Base-by-base conservation (phyloP, 2,113 vertebrate species). In the Carollia perspicillata region DNA sequence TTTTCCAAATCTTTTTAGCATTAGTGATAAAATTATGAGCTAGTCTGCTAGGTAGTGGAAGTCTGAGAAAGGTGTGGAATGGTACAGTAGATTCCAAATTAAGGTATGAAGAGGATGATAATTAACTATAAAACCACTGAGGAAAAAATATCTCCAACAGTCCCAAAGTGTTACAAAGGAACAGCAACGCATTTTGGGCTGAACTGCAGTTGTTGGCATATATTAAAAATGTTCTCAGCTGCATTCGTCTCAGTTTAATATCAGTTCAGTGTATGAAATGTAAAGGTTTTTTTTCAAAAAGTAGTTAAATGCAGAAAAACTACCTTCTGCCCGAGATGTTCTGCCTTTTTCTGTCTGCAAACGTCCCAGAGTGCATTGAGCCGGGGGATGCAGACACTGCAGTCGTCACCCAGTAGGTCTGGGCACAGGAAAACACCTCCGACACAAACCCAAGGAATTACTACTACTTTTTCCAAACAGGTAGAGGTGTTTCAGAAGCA, bases 81-180 rank as follows among this genome's bases (percentile, higher is more conserved):
- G 20, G 28, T 47, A 81, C 9, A n/a, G 84, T 22, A 49, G 94
- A 83, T 79, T 26, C 66, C 40, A 96, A 96, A 88, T 84, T 33
- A 98, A 97, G 93, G 6, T 75, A 85, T 66, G 60, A 95, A 78
- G 55, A 80, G 63, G 33, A 90, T 90, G 68, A 97, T 96, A 91
- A 98, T 97, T 97, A 97, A 96, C 65, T 95, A 72, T 51, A 97
- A 77, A 96, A 65, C 5, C 90, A 85, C 53, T 44, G 87, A 96
- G 92, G 95, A 95, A 84, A 85, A 77, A 88, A 84, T 87, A 42
- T 95, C 85, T 89, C 72, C 89, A 92, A 84, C 30, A 97, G 51
- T 96, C 95, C 90, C n/a, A 80, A 65, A 96, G 81, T 60, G 20
- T 65, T 95, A 37, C 51, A 17, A 18, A 88, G 53, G 83, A 95